phyloP scores from a whole-genome alignment of 2,113 vertebrate genomes.

The Hemicordylus capensis region DNA sequence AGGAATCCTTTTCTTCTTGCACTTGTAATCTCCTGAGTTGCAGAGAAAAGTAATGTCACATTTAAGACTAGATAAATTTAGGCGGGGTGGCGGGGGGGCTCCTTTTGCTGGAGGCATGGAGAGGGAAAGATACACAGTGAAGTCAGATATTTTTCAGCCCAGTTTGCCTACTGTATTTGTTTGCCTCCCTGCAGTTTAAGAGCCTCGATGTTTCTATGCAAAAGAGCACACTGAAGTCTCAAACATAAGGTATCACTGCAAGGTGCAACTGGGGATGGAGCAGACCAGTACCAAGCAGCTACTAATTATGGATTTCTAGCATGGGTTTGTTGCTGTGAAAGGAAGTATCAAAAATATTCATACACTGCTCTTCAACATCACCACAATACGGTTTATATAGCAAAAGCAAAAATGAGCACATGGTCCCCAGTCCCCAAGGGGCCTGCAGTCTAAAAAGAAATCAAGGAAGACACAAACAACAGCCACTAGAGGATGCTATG shows the following conservation, averaged over 20 bases:
- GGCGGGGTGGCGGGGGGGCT: neutral
- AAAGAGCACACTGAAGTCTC: neutral
- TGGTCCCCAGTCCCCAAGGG: no score
- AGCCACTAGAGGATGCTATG: no score
- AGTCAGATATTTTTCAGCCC: neutral
- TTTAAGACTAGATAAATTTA: neutral
- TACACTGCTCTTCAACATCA: no score
- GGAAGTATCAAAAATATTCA: no score
- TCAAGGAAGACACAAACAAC: no score
- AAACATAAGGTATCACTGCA: neutral
- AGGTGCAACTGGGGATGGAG: neutral
- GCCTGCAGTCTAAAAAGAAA: no score
- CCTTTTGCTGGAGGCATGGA: neutral
- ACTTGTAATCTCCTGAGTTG: conserved; percentile 67
- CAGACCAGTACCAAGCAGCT: neutral
- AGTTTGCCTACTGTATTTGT: neutral
- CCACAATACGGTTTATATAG: no score
- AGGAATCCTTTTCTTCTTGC: conserved; percentile 66
- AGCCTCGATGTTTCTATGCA: neutral
- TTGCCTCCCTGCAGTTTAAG: neutral
- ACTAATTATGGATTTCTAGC: neutral
- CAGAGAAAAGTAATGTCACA: neutral
- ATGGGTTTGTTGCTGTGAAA: neutral
- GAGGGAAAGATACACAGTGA: neutral
- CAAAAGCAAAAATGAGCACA: no score